These are phyloP conservation scores for Rhinella marina DNA, from an alignment of 2,797 vertebrate species.

Conservation along the genomic window DNA sequence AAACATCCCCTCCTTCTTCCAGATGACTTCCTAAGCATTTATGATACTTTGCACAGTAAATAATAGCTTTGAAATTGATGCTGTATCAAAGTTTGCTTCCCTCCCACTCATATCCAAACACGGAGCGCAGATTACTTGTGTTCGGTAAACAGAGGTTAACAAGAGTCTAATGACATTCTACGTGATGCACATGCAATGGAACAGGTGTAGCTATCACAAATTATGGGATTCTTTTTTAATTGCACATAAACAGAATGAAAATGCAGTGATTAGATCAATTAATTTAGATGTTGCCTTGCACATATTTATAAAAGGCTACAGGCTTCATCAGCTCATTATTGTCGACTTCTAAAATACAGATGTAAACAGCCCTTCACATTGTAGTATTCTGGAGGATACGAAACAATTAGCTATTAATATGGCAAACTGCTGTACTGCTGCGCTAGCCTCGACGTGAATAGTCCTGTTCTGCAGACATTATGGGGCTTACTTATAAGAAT, in stretches of 20 bases:
- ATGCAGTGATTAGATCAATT: constrained; percentile 57
- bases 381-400: not conserved
- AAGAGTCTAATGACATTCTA: constrained; percentile 68
- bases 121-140: constrained; percentile 70
- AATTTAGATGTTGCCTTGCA: constrained; percentile 56
- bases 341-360: constrained; percentile 27
- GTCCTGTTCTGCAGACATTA: not conserved
- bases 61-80: constrained; percentile 78
- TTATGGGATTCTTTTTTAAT: constrained; percentile 61
- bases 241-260: constrained; percentile 52
- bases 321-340: constrained; percentile 32
- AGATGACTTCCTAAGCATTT: constrained; percentile 83
- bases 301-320: constrained; percentile 48
- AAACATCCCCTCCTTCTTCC: constrained; percentile 78
- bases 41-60: constrained; percentile 81
- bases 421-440: not conserved
- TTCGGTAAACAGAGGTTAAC: constrained; percentile 73
- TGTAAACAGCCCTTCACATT: constrained; percentile 22
- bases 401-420: constrained; percentile 17
- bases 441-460: not conserved
- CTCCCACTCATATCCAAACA: constrained; percentile 67
- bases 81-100: constrained; percentile 65
- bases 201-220: constrained; percentile 63
- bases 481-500: not conserved
- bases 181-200: constrained; percentile 67